A percentile compares a stretch with the other conserved stretches of the same genome.
Evolutionary conservation across 1,140 invertebrate genomes (phyloP).

Genomic region (Leptopilina boulardi): DNA sequence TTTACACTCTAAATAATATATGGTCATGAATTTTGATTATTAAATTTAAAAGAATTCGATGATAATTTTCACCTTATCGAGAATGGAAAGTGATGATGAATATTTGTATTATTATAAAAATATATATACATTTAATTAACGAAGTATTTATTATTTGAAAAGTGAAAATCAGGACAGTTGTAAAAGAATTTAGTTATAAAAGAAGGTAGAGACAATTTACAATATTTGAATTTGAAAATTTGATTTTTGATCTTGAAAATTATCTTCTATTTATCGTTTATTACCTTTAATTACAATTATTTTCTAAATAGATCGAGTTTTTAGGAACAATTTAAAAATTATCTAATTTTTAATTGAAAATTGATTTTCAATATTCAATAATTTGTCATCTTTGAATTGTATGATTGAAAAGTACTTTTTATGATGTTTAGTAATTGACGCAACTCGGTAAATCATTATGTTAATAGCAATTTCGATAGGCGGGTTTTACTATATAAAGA

Average conservation of each 20-base stretch:
- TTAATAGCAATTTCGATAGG: slow-evolving; percentile 37
- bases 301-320: too few species aligned
- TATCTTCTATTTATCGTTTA: background rate
- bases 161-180: slow-evolving; percentile 37
- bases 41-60: background rate
- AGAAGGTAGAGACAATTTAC: too few species aligned
- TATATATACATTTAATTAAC: slow-evolving; percentile 5
- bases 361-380: background rate
- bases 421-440: slow-evolving; percentile 32
- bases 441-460: background rate
- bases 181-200: slow-evolving; percentile 38
- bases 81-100: slow-evolving; percentile 14
- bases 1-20: background rate
- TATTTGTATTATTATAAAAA: background rate
- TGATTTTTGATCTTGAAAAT: background rate
- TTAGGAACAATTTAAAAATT: too few species aligned
- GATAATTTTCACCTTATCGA: background rate
- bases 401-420: background rate
- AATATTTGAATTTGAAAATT: background rate
- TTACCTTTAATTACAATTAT: background rate
- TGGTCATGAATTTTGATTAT: background rate
- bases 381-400: background rate
- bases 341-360: background rate
- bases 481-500: slow-evolving; percentile 34
- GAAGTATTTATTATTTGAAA: slow-evolving; percentile 38